Evolutionary conservation across 1,140 invertebrate genomes (phyloP).

Genomic region (Oppia nitens): DNA sequence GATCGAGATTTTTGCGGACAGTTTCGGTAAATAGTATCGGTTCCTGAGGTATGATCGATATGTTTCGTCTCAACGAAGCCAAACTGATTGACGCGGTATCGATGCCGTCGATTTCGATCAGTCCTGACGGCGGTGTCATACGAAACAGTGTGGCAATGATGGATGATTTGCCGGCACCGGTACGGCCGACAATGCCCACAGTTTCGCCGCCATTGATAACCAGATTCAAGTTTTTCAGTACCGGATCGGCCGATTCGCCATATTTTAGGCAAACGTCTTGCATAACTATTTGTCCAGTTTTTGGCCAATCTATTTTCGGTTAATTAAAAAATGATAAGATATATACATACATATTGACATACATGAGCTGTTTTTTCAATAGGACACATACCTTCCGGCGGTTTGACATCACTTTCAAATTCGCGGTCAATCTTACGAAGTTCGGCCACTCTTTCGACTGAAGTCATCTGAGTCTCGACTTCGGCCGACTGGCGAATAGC

Average conservation of each 20-base stretch:
- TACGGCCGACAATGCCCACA: conserved; percentile 33
- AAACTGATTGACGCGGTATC: conserved; percentile 33
- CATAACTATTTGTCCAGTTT: conserved; percentile 47
- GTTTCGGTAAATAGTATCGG: conserved; percentile 68
- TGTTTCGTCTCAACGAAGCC: conserved; percentile 30
- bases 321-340: neutral
- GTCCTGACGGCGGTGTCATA: conserved; percentile 25
- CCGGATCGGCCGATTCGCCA: conserved; percentile 34
- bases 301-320: conserved; percentile 40
- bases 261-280: conserved; percentile 48
- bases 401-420: conserved; percentile 34
- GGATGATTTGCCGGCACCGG: conserved; percentile 31
- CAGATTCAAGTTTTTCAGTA: conserved; percentile 44
- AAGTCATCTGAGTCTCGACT: conserved; percentile 57
- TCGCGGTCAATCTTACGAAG: conserved; percentile 46
- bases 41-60: conserved; percentile 39
- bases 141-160: conserved; percentile 32
- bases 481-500: conserved; percentile 63
- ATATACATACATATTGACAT: neutral
- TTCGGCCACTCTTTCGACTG: conserved; percentile 48
- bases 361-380: neutral
- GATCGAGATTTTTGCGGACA: conserved; percentile 68
- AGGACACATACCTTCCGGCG: conserved; percentile 49
- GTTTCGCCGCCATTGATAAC: conserved; percentile 28
- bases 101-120: conserved; percentile 29